These are phyloP conservation scores for Epinotia nisella DNA, from an alignment of 2,888 invertebrate genomes.

Conservation along the genomic window DNA sequence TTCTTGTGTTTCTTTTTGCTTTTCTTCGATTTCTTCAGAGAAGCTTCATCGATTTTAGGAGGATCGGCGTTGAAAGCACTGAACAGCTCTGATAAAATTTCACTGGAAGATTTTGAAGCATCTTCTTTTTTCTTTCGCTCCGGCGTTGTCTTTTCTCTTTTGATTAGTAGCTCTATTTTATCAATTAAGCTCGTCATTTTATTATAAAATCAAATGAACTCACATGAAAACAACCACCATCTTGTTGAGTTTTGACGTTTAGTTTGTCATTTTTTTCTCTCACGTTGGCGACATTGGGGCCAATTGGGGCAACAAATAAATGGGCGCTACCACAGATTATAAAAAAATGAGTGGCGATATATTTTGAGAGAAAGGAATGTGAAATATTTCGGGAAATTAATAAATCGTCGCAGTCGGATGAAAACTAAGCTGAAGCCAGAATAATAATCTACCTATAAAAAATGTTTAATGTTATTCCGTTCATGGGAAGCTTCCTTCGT, in stretches of 20 bases:
- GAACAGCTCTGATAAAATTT: constrained; percentile 93
- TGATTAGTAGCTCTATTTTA: constrained; percentile 77
- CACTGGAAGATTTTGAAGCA: constrained; percentile 88
- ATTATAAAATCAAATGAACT: constrained; percentile 40
- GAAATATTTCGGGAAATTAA: too few relatives aligned
- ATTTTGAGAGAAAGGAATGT: too few relatives aligned
- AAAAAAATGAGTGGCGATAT: too few relatives aligned
- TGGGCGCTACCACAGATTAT: too few relatives aligned
- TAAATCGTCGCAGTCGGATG: too few relatives aligned
- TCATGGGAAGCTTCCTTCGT: too few relatives aligned
- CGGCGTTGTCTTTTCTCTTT: constrained; percentile 77
- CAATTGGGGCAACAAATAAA: background rate
- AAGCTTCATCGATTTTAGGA: constrained; percentile 80
- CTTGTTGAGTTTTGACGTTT: constrained; percentile 34
- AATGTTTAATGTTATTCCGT: too few relatives aligned
- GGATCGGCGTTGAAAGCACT: constrained; percentile 90
- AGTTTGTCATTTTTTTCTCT: background rate
- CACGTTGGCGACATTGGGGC: constrained; percentile 9
- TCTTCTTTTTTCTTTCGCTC: constrained; percentile 75
- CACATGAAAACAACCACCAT: constrained; percentile 44
- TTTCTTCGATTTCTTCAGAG: constrained; percentile 79
- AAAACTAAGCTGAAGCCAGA: too few relatives aligned
- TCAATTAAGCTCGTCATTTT: constrained; percentile 74
- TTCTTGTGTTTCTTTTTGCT: constrained; percentile 87
- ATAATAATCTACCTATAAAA: too few relatives aligned